A percentile compares a stretch with the other conserved stretches of the same genome.
Evolutionary conservation across 2,113 vertebrate species (phyloP).

Genomic region (Panthera uncia): DNA sequence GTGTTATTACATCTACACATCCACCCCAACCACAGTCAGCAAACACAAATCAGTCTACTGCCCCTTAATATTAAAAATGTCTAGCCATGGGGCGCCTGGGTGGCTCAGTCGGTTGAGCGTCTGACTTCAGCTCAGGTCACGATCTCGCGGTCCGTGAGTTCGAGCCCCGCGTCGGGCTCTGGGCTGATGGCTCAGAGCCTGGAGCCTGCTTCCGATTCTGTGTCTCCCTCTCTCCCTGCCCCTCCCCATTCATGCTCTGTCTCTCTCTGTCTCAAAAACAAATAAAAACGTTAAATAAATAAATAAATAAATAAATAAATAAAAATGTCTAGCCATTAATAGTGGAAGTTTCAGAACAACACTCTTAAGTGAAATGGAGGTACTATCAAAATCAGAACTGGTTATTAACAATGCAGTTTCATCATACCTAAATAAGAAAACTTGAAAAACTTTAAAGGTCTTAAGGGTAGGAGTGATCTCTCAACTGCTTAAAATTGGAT

Average conservation of each 20-base stretch:
- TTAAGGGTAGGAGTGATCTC: background rate
- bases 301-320: no score
- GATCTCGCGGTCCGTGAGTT: no score
- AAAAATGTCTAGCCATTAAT: background rate
- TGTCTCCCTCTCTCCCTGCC: no score
- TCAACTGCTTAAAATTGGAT: constrained; percentile 4
- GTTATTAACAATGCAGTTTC: background rate
- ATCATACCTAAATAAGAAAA: constrained; percentile 15
- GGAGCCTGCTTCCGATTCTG: no score
- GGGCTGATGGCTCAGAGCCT: no score
- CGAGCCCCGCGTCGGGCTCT: no score
- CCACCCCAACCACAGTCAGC: background rate
- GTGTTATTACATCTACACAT: background rate
- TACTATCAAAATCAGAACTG: background rate
- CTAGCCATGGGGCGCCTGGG: background rate
- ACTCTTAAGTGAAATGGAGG: background rate
- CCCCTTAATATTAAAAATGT: background rate
- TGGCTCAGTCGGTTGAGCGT: no score
- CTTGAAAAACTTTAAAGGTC: background rate
- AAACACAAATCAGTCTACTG: background rate
- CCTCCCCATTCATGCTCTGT: no score
- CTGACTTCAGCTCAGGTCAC: no score
- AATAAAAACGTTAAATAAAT: no score
- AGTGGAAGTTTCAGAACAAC: background rate
- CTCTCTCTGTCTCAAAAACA: no score